Percentiles rank a stretch among this genome's conserved stretches.
Evolutionary conservation across 2,888 invertebrate genomes (phyloP).

Genomic region (Drosophila quinaria): DNA sequence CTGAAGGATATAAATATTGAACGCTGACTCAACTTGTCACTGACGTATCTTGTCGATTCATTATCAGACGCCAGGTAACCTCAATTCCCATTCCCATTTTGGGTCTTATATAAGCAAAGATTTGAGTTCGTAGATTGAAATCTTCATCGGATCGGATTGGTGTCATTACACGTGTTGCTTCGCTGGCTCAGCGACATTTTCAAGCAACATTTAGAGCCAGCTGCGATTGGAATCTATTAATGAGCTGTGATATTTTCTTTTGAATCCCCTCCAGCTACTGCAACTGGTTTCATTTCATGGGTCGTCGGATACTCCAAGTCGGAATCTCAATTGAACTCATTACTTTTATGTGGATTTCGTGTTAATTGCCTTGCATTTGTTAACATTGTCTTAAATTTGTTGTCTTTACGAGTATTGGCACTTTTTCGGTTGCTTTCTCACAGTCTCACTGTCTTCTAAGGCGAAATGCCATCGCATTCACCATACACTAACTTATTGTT

Average conservation of each 20-base stretch:
- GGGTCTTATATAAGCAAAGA: conserved; percentile 36
- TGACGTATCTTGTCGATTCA: conserved; percentile 29
- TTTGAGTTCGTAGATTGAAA: conserved; percentile 36
- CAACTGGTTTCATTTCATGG: conserved; percentile 69
- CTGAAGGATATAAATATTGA: conserved; percentile 32
- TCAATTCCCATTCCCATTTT: conserved; percentile 45
- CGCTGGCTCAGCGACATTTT: conserved; percentile 35
- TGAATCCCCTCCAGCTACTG: conserved; percentile 5
- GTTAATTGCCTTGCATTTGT: conserved; percentile 75
- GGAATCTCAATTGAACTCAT: conserved; percentile 62
- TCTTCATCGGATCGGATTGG: conserved; percentile 46
- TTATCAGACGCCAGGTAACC: conserved; percentile 26
- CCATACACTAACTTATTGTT: conserved; percentile 49
- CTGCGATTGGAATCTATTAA: conserved; percentile 72
- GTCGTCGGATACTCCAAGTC: conserved; percentile 24
- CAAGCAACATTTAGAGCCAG: conserved; percentile 67
- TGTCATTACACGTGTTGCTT: conserved; percentile 61
- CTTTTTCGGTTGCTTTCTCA: conserved; percentile 64
- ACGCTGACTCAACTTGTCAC: conserved; percentile 46
- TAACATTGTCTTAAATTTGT: conserved; percentile 74
- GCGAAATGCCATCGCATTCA: conserved; percentile 35
- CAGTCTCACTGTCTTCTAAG: conserved; percentile 42
- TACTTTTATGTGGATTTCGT: conserved; percentile 79
- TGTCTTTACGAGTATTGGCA: conserved; percentile 56
- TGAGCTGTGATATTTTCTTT: conserved; percentile 71